Evolutionary conservation across 2,797 vertebrate species (phyloP).

Genomic region (Lepus oiostolus): DNA sequence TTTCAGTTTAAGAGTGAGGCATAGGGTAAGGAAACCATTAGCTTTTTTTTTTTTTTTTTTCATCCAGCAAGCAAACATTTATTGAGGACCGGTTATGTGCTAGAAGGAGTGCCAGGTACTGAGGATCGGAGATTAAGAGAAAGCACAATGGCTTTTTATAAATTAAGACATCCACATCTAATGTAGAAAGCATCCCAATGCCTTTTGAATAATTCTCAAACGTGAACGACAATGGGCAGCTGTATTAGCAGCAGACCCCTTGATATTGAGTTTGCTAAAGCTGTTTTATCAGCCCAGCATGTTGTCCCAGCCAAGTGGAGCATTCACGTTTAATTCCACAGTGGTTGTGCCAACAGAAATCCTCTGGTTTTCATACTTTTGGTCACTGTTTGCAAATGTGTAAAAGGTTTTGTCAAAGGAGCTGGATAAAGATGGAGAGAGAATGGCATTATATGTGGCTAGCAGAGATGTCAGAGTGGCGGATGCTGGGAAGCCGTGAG

Average conservation of each 20-base stretch:
- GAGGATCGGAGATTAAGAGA: constrained; percentile 6
- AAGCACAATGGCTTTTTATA: neutral
- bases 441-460: neutral
- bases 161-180: constrained; percentile 64
- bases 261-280: constrained; percentile 53
- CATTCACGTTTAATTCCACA: constrained; percentile 73
- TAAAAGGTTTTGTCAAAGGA: constrained; percentile 69
- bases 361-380: constrained; percentile 29
- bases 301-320: neutral
- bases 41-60: neutral
- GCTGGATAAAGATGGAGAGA: constrained; percentile 65
- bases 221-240: constrained; percentile 43
- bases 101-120: neutral
- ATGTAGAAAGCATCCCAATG: neutral
- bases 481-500: constrained; percentile 32
- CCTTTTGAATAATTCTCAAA: constrained; percentile 63
- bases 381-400: constrained; percentile 63
- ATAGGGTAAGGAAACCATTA: neutral
- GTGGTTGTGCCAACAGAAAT: neutral
- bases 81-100: constrained; percentile 54
- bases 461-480: constrained; percentile 16
- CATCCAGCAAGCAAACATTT: constrained; percentile 6
- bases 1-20: neutral
- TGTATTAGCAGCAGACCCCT: constrained; percentile 59
- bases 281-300: constrained; percentile 66